These are phyloP conservation scores for Diglossa cyanea DNA, from an alignment of 2,797 vertebrate genomes.

Conservation along the genomic window DNA sequence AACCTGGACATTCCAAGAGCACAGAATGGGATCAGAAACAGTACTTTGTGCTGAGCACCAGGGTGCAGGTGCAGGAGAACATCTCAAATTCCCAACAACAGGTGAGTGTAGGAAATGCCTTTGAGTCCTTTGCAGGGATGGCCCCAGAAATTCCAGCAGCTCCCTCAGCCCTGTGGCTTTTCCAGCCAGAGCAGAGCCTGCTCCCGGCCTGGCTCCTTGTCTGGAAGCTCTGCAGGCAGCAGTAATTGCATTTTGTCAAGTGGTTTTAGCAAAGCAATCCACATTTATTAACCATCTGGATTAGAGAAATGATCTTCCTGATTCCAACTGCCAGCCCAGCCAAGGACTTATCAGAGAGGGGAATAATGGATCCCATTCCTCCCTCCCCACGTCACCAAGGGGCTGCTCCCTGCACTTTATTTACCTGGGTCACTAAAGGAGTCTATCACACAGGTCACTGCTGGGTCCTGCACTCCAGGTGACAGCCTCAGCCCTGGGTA, in stretches of 20 bases:
- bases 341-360: neutral
- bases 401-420: neutral
- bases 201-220: neutral
- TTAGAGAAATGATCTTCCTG: conserved; percentile 29
- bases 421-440: neutral
- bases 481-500: neutral
- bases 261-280: conserved; percentile 34
- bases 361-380: neutral
- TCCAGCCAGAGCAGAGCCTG: neutral
- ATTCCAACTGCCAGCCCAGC: conserved; percentile 9
- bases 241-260: conserved; percentile 7
- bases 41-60: neutral
- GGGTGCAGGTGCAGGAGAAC: neutral
- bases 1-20: rapidly evolving
- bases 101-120: neutral
- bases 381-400: neutral
- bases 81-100: rapidly evolving
- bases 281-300: conserved; percentile 38
- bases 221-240: neutral
- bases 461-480: neutral
- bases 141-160: neutral
- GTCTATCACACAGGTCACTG: neutral
- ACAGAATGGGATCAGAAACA: neutral
- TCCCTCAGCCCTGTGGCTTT: neutral
- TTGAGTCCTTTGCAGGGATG: neutral